Base-by-base conservation (phyloP, 2,888 invertebrate genomes). In the Schizaphis graminum region DNA sequence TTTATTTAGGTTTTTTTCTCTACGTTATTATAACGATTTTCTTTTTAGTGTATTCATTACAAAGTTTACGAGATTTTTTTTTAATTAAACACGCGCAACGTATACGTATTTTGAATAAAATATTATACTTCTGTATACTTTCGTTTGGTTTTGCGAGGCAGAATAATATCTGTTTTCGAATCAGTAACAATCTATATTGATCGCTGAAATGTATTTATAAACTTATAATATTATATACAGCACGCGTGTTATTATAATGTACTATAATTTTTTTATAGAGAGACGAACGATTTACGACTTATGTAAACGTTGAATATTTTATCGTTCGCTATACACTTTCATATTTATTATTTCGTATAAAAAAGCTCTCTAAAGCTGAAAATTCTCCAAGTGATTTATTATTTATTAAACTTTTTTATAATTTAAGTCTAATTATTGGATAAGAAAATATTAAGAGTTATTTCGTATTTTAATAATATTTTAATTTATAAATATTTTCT, bases 1-100 rank as follows among this genome's bases (percentile, higher is more conserved):
- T 91, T 91, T 53, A 91, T 77, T 67, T 91, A 26, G 35, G 53
- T 91, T 56, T 84, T 90, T 84, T 56, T 84, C 10, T 24, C 53
- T 21, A 4, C 56, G 84, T 84, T 84, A 41, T 91, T 91, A 84
- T n/a, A n/a, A 91, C 24, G 77, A 21, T 77, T 67, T 67, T n/a
- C 13, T 91, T 91, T 84, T 84, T 44, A 44, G 41, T 41, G 28
- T 13, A 28, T 28, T 28, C 7, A 8, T 3, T 53, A n/a, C 24
- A 28, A 44, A 85, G 44, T 85, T 85, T 11, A 85, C 85, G 85
- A 41, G 85, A 44, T 47, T 47, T 84, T n/a, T 77, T 77, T 77
- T 21, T 67, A 77, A 77, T 77, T 77, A 35, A 77, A 77, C 21
- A 77, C 21, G 35, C 77, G 21, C 35, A 77, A 77, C 35, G 77